A percentile compares a stretch with the other conserved stretches of the same genome.
These are phyloP conservation scores for Myotis lucifugus DNA, from an alignment of 2,113 vertebrate genomes.

Conservation along the genomic window DNA sequence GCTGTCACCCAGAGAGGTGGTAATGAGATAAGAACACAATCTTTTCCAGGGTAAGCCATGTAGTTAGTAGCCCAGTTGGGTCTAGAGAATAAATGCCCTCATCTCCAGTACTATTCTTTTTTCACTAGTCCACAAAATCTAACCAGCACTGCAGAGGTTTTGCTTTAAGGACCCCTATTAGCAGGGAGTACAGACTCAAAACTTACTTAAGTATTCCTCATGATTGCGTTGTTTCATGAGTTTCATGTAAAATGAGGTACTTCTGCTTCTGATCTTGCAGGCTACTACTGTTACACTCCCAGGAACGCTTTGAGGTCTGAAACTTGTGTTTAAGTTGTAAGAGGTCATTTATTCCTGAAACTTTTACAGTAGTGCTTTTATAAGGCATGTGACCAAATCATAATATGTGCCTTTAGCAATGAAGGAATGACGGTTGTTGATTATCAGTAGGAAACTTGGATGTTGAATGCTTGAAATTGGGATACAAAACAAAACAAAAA, in stretches of 20 bases:
- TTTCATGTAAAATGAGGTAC: not conserved
- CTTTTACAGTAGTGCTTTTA: slow-evolving; percentile 63
- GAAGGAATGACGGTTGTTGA: slow-evolving; percentile 58
- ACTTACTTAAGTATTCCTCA: not conserved
- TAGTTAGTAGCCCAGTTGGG: not conserved
- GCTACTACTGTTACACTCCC: not conserved
- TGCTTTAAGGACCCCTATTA: not conserved
- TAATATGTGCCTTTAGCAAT: slow-evolving; percentile 62
- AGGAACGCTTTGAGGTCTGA: slow-evolving; percentile 50
- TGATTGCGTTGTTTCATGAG: not conserved
- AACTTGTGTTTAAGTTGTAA: slow-evolving; percentile 54
- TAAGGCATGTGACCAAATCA: slow-evolving; percentile 55
- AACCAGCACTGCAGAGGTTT: not conserved
- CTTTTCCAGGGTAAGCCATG: not conserved
- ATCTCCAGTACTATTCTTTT: not conserved
- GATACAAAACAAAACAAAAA: slow-evolving; percentile 52
- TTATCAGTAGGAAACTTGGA: slow-evolving; percentile 69
- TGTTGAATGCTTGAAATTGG: slow-evolving; percentile 49
- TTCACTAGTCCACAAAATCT: not conserved
- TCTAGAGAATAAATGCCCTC: not conserved
- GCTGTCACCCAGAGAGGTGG: not conserved
- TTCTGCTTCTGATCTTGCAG: not conserved
- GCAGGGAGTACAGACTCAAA: not conserved
- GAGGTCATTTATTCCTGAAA: slow-evolving; percentile 62
- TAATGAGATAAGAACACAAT: not conserved